A percentile compares a stretch with the other conserved stretches of the same genome.
phyloP scores from a whole-genome alignment of 2,113 vertebrate genomes.

The Phalacrocorax pelagicus region DNA sequence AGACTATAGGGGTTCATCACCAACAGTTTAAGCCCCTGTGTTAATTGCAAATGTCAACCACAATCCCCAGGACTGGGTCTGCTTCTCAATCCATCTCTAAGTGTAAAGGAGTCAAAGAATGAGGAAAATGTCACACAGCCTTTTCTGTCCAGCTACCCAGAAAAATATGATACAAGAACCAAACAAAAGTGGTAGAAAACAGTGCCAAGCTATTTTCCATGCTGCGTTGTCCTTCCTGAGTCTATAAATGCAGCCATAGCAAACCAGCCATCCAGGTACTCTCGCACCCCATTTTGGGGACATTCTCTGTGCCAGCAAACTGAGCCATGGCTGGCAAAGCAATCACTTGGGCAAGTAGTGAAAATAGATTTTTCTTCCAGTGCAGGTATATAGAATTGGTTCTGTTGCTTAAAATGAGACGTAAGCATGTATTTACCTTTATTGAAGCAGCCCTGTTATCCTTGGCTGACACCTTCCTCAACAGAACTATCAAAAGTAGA shows the following conservation, averaged over 20 bases:
- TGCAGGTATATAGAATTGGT: not conserved
- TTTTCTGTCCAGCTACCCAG: not conserved
- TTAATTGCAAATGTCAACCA: not conserved
- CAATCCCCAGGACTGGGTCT: not conserved
- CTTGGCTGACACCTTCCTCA: not conserved
- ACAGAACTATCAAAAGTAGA: not conserved
- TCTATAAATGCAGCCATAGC: not conserved
- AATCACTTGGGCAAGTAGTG: not conserved
- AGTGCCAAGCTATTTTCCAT: not conserved
- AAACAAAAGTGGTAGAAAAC: not conserved
- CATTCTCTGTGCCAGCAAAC: not conserved
- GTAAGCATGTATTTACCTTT: not conserved
- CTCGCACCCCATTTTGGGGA: not conserved
- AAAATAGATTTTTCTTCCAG: not conserved
- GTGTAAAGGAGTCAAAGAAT: not conserved
- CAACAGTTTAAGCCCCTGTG: not conserved
- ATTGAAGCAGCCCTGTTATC: not conserved
- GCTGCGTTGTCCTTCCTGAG: not conserved
- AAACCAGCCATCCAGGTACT: not conserved
- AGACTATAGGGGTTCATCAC: not conserved
- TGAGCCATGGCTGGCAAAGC: not conserved
- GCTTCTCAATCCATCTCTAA: not conserved
- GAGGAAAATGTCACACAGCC: not conserved
- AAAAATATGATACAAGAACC: not conserved
- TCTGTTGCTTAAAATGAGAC: not conserved